Evolutionary conservation across 2,113 vertebrate species (phyloP).

Genomic region (Vidua chalybeata): DNA sequence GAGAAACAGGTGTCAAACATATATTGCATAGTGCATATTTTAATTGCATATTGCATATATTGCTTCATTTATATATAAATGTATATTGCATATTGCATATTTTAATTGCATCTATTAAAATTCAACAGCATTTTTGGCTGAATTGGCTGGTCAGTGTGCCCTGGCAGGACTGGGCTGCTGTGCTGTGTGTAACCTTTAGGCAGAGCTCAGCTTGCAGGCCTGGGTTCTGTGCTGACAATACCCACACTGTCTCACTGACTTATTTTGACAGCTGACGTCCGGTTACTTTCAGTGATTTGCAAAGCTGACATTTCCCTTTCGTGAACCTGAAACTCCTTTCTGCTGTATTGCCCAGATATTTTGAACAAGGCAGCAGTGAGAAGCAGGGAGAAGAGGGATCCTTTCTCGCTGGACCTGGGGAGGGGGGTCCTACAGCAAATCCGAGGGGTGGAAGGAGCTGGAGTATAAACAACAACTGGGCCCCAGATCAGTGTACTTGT

Average conservation of each 20-base stretch:
- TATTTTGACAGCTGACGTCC: constrained; percentile 44
- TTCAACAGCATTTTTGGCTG: background rate
- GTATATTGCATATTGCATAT: background rate
- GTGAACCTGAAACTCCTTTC: constrained; percentile 57
- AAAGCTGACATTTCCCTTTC: constrained; percentile 56
- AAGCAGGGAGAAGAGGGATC: background rate
- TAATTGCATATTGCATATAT: background rate
- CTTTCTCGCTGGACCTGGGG: background rate
- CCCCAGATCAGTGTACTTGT: background rate
- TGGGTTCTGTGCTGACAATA: background rate
- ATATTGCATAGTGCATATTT: background rate
- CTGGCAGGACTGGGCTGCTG: background rate
- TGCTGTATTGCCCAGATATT: constrained; percentile 38
- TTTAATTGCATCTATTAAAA: background rate
- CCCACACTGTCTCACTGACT: constrained; percentile 2
- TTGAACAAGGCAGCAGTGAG: constrained; percentile 2
- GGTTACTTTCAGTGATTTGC: constrained; percentile 45
- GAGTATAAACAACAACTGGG: background rate
- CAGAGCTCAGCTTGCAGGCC: background rate
- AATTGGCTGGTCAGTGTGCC: background rate
- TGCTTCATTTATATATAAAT: background rate
- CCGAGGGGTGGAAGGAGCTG: background rate
- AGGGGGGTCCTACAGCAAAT: background rate
- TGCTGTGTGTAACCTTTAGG: background rate
- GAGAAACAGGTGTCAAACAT: background rate